A percentile compares a stretch with the other conserved stretches of the same genome.
These are phyloP conservation scores for Ladona fulva DNA, from an alignment of 1,140 invertebrate species.

Conservation along the genomic window DNA sequence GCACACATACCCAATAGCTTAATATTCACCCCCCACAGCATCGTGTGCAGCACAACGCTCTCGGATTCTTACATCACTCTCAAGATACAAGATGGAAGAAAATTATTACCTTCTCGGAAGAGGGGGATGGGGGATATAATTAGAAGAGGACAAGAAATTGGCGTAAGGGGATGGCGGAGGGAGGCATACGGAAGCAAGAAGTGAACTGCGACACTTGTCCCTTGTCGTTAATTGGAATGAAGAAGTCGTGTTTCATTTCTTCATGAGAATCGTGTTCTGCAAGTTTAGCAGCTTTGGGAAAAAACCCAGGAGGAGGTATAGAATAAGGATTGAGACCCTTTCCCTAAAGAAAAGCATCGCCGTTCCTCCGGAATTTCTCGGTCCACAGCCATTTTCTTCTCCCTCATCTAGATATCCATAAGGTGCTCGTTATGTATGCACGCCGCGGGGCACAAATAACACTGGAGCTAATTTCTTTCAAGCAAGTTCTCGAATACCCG, in stretches of 20 bases:
- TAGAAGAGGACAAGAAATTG: too few relatives aligned
- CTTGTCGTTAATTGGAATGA: conserved; percentile 6
- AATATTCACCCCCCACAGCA: background rate
- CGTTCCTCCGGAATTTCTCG: background rate
- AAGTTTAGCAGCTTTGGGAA: background rate
- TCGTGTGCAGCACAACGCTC: background rate
- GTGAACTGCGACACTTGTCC: conserved; percentile 1
- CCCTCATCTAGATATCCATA: conserved; percentile 1
- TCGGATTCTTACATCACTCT: background rate
- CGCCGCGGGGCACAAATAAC: background rate
- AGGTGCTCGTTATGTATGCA: background rate
- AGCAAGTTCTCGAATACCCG: background rate
- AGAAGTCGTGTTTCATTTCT: conserved; percentile 9
- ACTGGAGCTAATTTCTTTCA: background rate
- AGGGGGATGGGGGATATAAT: too few relatives aligned
- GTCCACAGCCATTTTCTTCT: background rate
- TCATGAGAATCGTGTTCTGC: conserved; percentile 1
- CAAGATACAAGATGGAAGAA: background rate
- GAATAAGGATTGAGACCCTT: background rate
- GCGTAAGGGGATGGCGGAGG: background rate
- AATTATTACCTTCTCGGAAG: background rate
- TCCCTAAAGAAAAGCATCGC: background rate
- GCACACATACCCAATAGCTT: background rate
- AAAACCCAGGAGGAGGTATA: background rate
- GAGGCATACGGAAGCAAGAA: background rate